A percentile compares a stretch with the other conserved stretches of the same genome.
Conservation (phyloP, 2,888 invertebrate species). For the Ypsolopha sequella region DNA sequence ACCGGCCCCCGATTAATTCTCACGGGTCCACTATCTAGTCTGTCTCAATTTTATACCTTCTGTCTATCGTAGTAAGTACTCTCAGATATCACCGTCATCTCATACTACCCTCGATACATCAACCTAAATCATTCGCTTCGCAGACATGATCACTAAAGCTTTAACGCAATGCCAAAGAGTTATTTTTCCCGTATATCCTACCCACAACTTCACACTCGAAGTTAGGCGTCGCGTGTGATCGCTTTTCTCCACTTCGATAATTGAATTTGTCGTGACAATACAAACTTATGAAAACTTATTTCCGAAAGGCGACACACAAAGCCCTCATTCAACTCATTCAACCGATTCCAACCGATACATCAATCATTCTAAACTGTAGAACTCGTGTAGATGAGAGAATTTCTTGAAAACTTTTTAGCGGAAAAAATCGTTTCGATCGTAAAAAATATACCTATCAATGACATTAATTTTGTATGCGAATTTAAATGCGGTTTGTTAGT, state of each 20-base stretch:
- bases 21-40: conserved; percentile 59
- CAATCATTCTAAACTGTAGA: conserved; percentile 1
- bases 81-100: conserved; percentile 32
- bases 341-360: not conserved
- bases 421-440: not conserved
- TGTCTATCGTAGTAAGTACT: conserved; percentile 36
- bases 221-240: not conserved
- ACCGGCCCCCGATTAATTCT: conserved; percentile 32
- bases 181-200: not conserved
- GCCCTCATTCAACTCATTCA: not conserved
- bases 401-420: not conserved
- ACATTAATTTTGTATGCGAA: conserved; percentile 18
- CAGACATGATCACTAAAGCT: not conserved
- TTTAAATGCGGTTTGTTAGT: conserved; percentile 3
- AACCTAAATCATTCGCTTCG: not conserved
- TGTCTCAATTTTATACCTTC: conserved; percentile 64
- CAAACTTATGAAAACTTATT: not conserved
- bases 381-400: conserved; percentile 2
- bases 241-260: not conserved
- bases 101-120: conserved; percentile 14
- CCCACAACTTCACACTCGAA: not conserved
- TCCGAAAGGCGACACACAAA: not conserved
- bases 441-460: conserved; percentile 14
- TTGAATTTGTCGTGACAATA: conserved; percentile 3
- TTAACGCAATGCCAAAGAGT: not conserved